These are phyloP conservation scores for Leuciscus waleckii DNA, from an alignment of 2,797 vertebrate genomes.

Conservation along the genomic window DNA sequence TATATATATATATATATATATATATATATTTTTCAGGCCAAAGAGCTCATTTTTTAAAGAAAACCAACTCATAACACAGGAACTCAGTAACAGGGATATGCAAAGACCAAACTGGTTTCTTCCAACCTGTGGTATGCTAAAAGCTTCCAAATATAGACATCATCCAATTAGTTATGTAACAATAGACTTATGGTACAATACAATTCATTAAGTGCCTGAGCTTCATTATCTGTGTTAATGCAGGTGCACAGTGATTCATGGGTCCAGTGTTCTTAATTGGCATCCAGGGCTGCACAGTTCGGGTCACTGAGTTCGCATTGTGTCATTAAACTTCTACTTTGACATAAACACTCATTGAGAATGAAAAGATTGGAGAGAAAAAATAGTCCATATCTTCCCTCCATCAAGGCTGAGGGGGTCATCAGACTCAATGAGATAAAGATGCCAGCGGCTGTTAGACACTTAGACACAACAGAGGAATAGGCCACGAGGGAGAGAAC, in stretches of 20 bases:
- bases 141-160: slow-evolving; percentile 18
- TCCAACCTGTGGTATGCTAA: slow-evolving; percentile 7
- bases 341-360: slow-evolving; percentile 6
- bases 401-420: slow-evolving; percentile 26
- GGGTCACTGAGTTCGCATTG: neutral
- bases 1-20: too few relatives aligned
- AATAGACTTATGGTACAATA: slow-evolving; percentile 2
- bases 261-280: slow-evolving; percentile 24
- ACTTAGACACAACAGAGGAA: slow-evolving; percentile 22
- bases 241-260: slow-evolving; percentile 19
- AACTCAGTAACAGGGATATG: neutral
- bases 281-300: slow-evolving; percentile 4
- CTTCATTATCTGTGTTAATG: slow-evolving; percentile 38
- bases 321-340: neutral
- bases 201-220: slow-evolving; percentile 8
- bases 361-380: slow-evolving; percentile 4
- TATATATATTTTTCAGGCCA: too few relatives aligned
- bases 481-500: neutral
- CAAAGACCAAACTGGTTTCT: neutral
- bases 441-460: neutral
- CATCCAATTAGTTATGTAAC: slow-evolving; percentile 21
- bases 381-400: slow-evolving; percentile 13
- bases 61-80: neutral
- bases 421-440: slow-evolving; percentile 15
- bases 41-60: too few relatives aligned